Evolutionary conservation across 2,888 invertebrate species (phyloP).

Genomic region (Andrena camellia): DNA sequence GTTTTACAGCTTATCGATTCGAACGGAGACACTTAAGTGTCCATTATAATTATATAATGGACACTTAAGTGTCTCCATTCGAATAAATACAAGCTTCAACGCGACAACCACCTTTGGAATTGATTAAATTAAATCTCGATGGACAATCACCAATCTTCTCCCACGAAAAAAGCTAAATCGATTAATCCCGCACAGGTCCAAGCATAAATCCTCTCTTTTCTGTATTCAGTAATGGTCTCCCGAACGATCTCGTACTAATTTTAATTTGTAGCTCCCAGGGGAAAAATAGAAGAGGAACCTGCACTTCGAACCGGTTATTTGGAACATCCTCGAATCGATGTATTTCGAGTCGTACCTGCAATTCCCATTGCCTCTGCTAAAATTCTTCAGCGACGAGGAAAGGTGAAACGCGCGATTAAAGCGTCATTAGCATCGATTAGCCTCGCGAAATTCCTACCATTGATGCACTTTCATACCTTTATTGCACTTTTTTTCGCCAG

Average conservation of each 20-base stretch:
- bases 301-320: constrained; percentile 68
- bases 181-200: background rate
- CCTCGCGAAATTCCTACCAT: constrained; percentile 49
- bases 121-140: constrained; percentile 38
- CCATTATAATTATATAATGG: no score
- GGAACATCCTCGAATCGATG: constrained; percentile 65
- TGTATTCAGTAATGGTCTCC: constrained; percentile 41
- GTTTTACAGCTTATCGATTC: background rate
- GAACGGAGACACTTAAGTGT: background rate
- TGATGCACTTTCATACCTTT: constrained; percentile 35
- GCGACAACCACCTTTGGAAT: background rate
- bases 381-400: constrained; percentile 56
- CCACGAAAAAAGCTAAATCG: constrained; percentile 8
- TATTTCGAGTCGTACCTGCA: constrained; percentile 59
- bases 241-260: constrained; percentile 56
- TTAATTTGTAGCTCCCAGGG: constrained; percentile 65
- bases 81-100: constrained; percentile 13
- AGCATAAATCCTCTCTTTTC: constrained; percentile 46
- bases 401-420: constrained; percentile 69
- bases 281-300: constrained; percentile 48
- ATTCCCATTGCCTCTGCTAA: constrained; percentile 65
- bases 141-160: constrained; percentile 32
- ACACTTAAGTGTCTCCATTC: no score
- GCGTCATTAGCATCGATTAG: constrained; percentile 78
- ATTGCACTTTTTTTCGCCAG: constrained; percentile 47